Evolutionary conservation across 2,113 vertebrate species (phyloP).

Genomic region (Antennarius striatus): DNA sequence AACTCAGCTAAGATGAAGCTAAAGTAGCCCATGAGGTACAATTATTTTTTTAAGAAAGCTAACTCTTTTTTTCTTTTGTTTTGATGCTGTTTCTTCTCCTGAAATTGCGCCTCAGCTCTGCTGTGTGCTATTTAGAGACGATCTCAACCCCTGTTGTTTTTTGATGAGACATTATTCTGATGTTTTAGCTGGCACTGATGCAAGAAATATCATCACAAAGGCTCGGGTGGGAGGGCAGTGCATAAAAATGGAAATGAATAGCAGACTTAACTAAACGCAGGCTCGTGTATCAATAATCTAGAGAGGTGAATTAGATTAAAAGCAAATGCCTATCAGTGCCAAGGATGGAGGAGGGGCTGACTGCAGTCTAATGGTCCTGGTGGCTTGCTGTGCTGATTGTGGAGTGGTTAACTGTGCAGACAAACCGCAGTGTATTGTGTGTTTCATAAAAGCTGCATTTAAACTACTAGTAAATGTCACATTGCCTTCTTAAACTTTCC

Average conservation of each 20-base stretch:
- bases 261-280: conserved; percentile 59
- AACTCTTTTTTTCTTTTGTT: background rate
- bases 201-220: conserved; percentile 59
- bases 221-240: conserved; percentile 44
- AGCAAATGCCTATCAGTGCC: conserved; percentile 51
- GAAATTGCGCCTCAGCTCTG: conserved; percentile 16
- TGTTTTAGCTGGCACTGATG: conserved; percentile 52
- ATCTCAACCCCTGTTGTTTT: conserved; percentile 35
- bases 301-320: conserved; percentile 53
- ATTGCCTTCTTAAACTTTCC: conserved; percentile 21
- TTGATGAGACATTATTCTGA: conserved; percentile 54
- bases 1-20: background rate
- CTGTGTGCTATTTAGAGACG: conserved; percentile 58
- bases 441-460: background rate
- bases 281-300: conserved; percentile 58
- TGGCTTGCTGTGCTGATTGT: conserved; percentile 10
- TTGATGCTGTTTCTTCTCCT: conserved; percentile 25
- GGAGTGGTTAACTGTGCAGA: background rate
- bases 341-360: conserved; percentile 42
- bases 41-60: background rate
- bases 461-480: no score
- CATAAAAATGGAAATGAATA: conserved; percentile 70
- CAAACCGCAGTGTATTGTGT: background rate
- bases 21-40: conserved; percentile 2
- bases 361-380: conserved; percentile 29